These are phyloP conservation scores for Cydia splendana DNA, from an alignment of 1,140 invertebrate species.

Conservation along the genomic window DNA sequence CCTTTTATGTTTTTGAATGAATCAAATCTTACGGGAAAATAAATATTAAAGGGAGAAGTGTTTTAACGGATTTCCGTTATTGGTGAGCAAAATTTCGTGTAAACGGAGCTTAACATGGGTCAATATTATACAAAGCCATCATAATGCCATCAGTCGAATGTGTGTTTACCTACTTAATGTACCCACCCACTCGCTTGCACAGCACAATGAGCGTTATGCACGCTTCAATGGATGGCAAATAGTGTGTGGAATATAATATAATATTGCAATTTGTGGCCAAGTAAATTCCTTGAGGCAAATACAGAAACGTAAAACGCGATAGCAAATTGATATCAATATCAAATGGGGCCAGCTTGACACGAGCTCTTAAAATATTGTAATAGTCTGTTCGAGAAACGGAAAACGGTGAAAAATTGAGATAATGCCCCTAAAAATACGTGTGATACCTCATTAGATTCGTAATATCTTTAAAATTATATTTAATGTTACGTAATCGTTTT, in stretches of 20 bases:
- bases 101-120: background rate
- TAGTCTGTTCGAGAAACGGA: too few relatives aligned
- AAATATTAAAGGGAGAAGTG: background rate
- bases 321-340: background rate
- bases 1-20: too few relatives aligned
- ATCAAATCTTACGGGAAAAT: too few relatives aligned
- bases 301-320: background rate
- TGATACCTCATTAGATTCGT: too few relatives aligned
- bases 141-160: slow-evolving; percentile 25
- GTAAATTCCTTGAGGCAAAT: background rate
- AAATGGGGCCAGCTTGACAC: too few relatives aligned
- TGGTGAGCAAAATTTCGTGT: background rate
- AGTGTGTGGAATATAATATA: background rate
- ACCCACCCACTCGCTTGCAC: slow-evolving; percentile 16
- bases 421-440: too few relatives aligned
- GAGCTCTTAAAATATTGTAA: too few relatives aligned
- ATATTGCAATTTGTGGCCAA: background rate
- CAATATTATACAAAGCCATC: slow-evolving; percentile 20
- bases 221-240: slow-evolving; percentile 1
- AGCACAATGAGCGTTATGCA: slow-evolving; percentile 9
- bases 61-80: background rate
- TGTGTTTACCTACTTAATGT: slow-evolving; percentile 22
- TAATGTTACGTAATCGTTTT: too few relatives aligned
- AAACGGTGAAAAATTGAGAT: too few relatives aligned
- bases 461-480: too few relatives aligned